Evolutionary conservation across 2,888 invertebrate species (phyloP), one percentile per base, ranked within the genome.

Genomic region (Perizoma flavofasciatum): DNA sequence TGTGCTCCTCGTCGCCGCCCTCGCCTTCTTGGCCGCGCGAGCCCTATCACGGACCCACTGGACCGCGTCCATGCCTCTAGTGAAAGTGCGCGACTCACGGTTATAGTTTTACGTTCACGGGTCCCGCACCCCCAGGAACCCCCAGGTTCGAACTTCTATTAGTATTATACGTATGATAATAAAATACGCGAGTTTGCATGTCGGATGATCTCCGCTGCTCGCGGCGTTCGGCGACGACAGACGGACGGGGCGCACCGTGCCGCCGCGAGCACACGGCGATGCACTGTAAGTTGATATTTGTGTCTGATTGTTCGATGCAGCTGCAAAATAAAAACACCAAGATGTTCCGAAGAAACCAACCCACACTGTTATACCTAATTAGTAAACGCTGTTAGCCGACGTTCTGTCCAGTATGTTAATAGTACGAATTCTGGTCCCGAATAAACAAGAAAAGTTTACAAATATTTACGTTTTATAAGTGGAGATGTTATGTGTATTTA

Each of bases 81-180:
- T 92, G 87, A 89, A 88, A 87, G 89, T 91, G 89, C 87, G 89
- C 81, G 89, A 86, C 79, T 84, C 88, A 79, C 82, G 89, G 88
- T 92, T 92, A 92, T 92, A 92, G 92, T 91, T 92, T 89, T 90
- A 91, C 89, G 89, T 89, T 90, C 71, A 78, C 80, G 89, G 87
- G 91, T 88, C 85, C 78, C 83, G 87, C 88, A 85, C 81, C 77
- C 79, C 82, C 83, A 81, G 82, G 85, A 79, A 78, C 77, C 78
- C 81, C 82, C 81, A 82, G 86, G 81, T 84, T 83, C 74, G 86
- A 86, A 90, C 90, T 87, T 86, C 83, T 88, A 82, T 86, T 90
- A 91, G 91, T 89, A 88, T 85, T 86, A 85, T 85, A 89, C 87
- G 90, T 91, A 89, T 90, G 86, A 92, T 89, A 89, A 89, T 90